Percentiles rank a stretch among this genome's conserved stretches.
Evolutionary conservation across 2,797 vertebrate genomes (phyloP).

Genomic region (Holocentrus rufus): DNA sequence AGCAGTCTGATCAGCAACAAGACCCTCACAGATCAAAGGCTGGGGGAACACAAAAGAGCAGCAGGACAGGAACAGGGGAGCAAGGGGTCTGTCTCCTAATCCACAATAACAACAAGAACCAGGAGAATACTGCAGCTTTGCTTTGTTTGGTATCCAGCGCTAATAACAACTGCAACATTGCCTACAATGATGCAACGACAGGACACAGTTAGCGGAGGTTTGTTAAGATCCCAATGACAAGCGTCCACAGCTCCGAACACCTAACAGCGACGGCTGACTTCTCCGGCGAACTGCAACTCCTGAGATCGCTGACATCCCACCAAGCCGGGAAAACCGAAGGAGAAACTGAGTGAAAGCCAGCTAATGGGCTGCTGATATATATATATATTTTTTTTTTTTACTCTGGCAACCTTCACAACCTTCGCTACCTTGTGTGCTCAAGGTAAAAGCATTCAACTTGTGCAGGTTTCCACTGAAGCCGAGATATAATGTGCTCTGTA

Average conservation of each 20-base stretch:
- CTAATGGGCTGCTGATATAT: neutral
- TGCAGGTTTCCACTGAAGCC: constrained; percentile 27
- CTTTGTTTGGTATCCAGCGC: constrained; percentile 24
- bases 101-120: constrained; percentile 57
- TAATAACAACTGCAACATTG: constrained; percentile 37
- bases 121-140: constrained; percentile 29
- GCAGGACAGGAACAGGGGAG: constrained; percentile 62
- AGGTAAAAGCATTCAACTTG: constrained; percentile 12
- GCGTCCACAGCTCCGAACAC: neutral
- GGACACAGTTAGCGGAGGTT: constrained; percentile 23
- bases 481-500: constrained; percentile 9
- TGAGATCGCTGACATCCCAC: neutral
- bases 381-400: no score
- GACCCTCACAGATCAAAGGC: constrained; percentile 67
- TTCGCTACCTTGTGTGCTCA: neutral
- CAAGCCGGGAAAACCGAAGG: neutral
- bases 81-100: constrained; percentile 52
- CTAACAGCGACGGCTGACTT: constrained; percentile 4
- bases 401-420: neutral
- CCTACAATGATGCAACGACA: constrained; percentile 44
- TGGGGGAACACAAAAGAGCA: constrained; percentile 63
- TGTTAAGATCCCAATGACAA: constrained; percentile 38
- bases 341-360: constrained; percentile 6
- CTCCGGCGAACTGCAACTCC: constrained; percentile 7
- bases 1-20: constrained; percentile 55